Evolutionary conservation across 2,113 vertebrate species (phyloP).

Genomic region (Ophiodon elongatus): DNA sequence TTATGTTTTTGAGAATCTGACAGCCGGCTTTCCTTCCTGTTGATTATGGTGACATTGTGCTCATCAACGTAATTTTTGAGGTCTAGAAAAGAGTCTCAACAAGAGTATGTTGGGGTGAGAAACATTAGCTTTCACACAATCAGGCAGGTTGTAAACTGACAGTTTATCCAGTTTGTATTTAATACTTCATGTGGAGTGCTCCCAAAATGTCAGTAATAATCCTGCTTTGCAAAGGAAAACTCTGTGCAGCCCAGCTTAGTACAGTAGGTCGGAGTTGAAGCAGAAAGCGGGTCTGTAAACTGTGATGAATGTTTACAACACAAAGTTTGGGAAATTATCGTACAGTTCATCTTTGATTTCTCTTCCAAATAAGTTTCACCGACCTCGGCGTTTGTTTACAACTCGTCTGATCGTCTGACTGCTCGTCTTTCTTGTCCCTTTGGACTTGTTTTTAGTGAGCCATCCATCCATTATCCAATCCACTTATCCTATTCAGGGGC

Average conservation of each 20-base stretch:
- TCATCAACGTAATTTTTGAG: not conserved
- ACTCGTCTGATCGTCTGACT: not conserved
- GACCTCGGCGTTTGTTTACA: not conserved
- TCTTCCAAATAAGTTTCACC: not conserved
- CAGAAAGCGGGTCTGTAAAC: not conserved
- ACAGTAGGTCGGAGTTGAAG: not conserved
- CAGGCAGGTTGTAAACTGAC: not conserved
- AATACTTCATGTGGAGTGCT: not conserved
- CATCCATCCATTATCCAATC: no score
- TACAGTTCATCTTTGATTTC: not conserved
- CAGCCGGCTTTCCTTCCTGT: not conserved
- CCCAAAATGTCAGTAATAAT: not conserved
- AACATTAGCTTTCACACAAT: not conserved
- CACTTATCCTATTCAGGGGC: no score
- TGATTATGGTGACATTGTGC: not conserved
- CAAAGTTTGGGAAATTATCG: not conserved
- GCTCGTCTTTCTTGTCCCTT: no score
- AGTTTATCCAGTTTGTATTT: not conserved
- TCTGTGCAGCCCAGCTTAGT: not conserved
- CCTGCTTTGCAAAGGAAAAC: not conserved
- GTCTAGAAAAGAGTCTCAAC: not conserved
- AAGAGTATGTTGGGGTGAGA: not conserved
- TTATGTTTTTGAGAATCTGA: not conserved
- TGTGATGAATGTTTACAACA: not conserved
- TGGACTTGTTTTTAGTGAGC: no score